Percentiles rank a stretch among this genome's conserved stretches.
These are phyloP conservation scores for Chromoteleia sp. DNA, from an alignment of 2,888 invertebrate genomes.

Conservation along the genomic window DNA sequence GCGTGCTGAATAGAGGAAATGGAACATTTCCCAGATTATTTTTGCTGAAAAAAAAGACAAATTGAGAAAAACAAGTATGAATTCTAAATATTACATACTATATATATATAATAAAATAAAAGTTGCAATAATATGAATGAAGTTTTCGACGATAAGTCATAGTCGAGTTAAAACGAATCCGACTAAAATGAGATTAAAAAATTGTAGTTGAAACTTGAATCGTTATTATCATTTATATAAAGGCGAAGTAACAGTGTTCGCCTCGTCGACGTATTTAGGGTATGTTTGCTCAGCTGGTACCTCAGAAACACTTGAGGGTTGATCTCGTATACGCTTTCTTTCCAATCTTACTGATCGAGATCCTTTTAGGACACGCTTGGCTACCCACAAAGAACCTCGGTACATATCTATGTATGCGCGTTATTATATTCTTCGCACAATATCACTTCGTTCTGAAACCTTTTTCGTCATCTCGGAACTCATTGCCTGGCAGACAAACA, in stretches of 20 bases:
- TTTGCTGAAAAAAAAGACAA: no score
- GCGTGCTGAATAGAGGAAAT: no score
- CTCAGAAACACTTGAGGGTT: constrained; percentile 77
- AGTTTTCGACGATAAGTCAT: no score
- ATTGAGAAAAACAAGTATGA: no score
- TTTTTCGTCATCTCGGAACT: constrained; percentile 56
- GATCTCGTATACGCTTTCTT: constrained; percentile 65
- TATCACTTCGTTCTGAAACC: constrained; percentile 78
- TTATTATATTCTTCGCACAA: constrained; percentile 84
- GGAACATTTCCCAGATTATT: no score
- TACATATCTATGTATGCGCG: constrained; percentile 77
- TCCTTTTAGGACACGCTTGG: constrained; percentile 83
- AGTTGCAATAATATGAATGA: no score
- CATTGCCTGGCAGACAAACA: constrained; percentile 62
- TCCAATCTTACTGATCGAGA: constrained; percentile 70
- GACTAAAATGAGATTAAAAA: constrained; percentile 5
- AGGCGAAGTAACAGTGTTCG: constrained; percentile 46
- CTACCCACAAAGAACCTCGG: constrained; percentile 82
- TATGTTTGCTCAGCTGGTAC: constrained; percentile 84
- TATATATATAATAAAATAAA: no score
- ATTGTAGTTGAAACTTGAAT: constrained; percentile 7
- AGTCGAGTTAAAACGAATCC: not conserved
- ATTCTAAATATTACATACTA: no score
- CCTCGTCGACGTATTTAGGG: constrained; percentile 69
- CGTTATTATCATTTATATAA: constrained; percentile 45